Conservation (phyloP, 2,113 vertebrate species). For the Todiramphus chloris region DNA sequence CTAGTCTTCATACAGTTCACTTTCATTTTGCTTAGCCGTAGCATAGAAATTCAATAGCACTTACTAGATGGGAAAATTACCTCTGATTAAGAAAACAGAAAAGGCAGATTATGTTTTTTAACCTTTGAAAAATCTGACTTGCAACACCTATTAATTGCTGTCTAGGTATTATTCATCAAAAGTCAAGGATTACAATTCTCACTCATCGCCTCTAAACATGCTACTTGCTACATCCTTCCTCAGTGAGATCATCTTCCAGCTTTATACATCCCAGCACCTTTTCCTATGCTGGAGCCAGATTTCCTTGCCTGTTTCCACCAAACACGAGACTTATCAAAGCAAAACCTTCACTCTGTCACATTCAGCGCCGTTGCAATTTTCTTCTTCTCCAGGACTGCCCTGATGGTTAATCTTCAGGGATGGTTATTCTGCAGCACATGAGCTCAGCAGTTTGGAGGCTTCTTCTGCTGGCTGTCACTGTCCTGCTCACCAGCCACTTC, state of each 20-base stretch:
- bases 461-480: neutral
- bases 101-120: conserved; percentile 27
- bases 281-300: neutral
- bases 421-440: neutral
- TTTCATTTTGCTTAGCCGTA: conserved; percentile 29
- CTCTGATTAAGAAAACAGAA: conserved; percentile 33
- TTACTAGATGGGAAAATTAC: conserved; percentile 45
- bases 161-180: conserved; percentile 2
- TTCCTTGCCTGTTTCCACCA: neutral
- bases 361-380: neutral
- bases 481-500: conserved; percentile 44
- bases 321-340: neutral
- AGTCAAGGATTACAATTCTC: neutral
- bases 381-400: neutral
- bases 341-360: neutral
- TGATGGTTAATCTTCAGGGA: neutral
- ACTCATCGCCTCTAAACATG: neutral
- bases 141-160: neutral
- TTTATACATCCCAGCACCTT: neutral
- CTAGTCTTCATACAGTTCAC: neutral
- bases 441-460: neutral
- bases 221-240: neutral
- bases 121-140: conserved; percentile 33
- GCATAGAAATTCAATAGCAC: conserved; percentile 25
- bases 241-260: neutral